These are phyloP conservation scores for Paelopatides confundens DNA, from an alignment of 53 echinoderm and acorn worm genomes.

Conservation along the genomic window DNA sequence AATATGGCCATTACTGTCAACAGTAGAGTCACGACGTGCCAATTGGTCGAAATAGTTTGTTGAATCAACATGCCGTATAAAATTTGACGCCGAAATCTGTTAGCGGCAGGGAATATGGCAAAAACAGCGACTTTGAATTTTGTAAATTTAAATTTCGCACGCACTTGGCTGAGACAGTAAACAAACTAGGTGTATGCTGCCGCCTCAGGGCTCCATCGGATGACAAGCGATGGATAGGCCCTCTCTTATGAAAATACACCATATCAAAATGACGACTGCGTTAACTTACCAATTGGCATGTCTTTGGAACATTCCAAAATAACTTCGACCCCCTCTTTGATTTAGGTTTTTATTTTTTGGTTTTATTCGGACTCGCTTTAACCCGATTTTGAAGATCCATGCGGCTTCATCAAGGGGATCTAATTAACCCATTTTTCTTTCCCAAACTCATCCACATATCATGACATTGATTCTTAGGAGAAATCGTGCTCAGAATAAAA, in stretches of 20 bases:
- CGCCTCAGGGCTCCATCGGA: constrained; percentile 9
- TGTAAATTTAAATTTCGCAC: constrained; percentile 44
- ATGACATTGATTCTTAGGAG: too few species aligned
- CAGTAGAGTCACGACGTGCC: constrained; percentile 15
- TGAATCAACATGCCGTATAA: not conserved
- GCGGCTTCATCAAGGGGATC: constrained; percentile 29
- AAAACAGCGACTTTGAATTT: not conserved
- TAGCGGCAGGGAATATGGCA: constrained; percentile 17
- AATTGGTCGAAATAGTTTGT: constrained; percentile 2
- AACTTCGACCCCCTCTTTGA: not conserved
- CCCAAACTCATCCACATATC: too few species aligned
- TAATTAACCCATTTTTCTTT: constrained; percentile 30
- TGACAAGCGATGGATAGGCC: constrained; percentile 43
- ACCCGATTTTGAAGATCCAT: constrained; percentile 17
- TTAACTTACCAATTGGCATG: not conserved
- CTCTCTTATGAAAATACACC: constrained; percentile 37
- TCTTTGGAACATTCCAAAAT: constrained; percentile 18
- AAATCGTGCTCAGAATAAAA: too few species aligned
- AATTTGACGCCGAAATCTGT: constrained; percentile 32
- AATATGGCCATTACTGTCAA: constrained; percentile 29
- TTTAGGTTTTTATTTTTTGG: not conserved
- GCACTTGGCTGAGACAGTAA: constrained; percentile 32
- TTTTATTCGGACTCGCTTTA: not conserved
- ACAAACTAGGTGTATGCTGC: not conserved
- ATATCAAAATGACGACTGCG: not conserved